A percentile compares a stretch with the other conserved stretches of the same genome.
These are phyloP conservation scores for Microchirus variegatus DNA, from an alignment of 2,797 vertebrate genomes.

Conservation along the genomic window DNA sequence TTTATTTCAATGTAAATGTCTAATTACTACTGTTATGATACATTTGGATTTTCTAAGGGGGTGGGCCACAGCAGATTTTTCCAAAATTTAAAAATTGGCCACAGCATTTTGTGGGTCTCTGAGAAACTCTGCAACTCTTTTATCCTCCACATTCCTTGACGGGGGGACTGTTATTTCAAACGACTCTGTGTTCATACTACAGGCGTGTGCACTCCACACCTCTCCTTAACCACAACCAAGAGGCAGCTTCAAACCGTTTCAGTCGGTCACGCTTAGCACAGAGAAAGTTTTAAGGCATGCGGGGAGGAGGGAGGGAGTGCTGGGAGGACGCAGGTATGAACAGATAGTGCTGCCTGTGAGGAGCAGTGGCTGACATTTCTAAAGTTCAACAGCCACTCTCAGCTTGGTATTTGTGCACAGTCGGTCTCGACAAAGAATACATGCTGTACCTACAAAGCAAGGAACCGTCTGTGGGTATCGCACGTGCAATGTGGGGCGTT, in stretches of 20 bases:
- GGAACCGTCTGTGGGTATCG: conserved; percentile 28
- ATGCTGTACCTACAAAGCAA: conserved; percentile 64
- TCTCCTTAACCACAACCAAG: conserved; percentile 11
- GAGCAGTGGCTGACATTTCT: conserved; percentile 76
- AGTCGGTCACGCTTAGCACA: conserved; percentile 57
- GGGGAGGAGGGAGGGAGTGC: conserved; percentile 35
- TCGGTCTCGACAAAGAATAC: conserved; percentile 68
- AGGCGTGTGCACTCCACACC: conserved; percentile 26
- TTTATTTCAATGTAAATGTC: too few species aligned
- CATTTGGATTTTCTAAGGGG: too few species aligned
- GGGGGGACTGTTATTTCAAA: conserved; percentile 40
- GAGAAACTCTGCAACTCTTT: conserved; percentile 7
- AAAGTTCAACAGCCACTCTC: conserved; percentile 81
- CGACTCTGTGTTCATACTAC: conserved; percentile 46
- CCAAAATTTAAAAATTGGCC: too few species aligned
- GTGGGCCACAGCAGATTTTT: too few species aligned
- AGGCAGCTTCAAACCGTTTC: conserved; percentile 62
- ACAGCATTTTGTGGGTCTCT: too few species aligned
- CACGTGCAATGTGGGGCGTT: too few species aligned
- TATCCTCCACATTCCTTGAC: too few species aligned
- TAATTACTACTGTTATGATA: too few species aligned
- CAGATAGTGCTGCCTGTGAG: conserved; percentile 57
- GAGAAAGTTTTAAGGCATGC: conserved; percentile 53
- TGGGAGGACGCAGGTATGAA: conserved; percentile 55
- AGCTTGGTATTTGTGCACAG: conserved; percentile 77